Evolutionary conservation across 2,113 vertebrate genomes (phyloP).

Genomic region (Daboia siamensis): DNA sequence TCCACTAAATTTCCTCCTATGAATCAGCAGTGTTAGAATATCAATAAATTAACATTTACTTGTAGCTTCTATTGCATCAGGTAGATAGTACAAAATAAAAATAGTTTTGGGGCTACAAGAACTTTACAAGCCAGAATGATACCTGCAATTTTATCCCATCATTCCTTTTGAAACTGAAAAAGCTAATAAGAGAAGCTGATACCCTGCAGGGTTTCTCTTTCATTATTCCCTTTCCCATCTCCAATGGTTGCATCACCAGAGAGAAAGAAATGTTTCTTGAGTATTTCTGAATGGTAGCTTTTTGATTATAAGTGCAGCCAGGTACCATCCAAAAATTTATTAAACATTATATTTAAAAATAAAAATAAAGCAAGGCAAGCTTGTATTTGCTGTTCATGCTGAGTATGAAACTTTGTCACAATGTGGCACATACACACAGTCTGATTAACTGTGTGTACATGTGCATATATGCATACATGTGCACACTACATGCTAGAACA

Average conservation of each 20-base stretch:
- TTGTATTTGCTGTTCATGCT: background rate
- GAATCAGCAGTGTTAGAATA: conserved; percentile 7
- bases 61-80: conserved; percentile 29
- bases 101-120: background rate
- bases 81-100: conserved; percentile 2
- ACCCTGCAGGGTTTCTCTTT: background rate
- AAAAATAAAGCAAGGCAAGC: background rate
- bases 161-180: background rate
- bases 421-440: background rate
- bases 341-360: background rate
- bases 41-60: background rate
- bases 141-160: background rate
- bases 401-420: background rate
- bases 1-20: background rate
- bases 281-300: background rate
- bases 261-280: background rate
- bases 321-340: background rate
- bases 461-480: background rate
- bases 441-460: background rate
- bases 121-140: background rate
- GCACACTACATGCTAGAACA: background rate
- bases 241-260: background rate
- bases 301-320: background rate
- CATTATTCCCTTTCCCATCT: background rate
- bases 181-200: background rate